A percentile compares a stretch with the other conserved stretches of the same genome.
phyloP scores from a whole-genome alignment of 2,797 vertebrate species.

The Acridotheres tristis region DNA sequence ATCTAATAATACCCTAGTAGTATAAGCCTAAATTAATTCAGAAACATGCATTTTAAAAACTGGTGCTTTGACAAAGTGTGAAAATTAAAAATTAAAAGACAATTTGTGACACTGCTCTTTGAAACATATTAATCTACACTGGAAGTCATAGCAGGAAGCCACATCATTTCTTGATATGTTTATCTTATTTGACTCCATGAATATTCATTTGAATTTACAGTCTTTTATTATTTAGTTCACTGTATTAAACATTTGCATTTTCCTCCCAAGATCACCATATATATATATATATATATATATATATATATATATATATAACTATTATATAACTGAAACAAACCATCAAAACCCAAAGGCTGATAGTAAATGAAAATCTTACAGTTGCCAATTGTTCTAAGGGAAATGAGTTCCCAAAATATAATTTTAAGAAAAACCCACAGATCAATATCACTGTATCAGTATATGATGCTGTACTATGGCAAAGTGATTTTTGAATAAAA shows the following conservation, averaged over 20 bases:
- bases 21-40: neutral
- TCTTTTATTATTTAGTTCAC: neutral
- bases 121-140: neutral
- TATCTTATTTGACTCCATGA: neutral
- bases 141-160: constrained; percentile 11
- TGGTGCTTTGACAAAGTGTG: neutral
- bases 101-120: neutral
- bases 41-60: neutral
- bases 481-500: neutral
- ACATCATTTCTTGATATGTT: neutral
- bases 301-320: neutral
- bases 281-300: neutral
- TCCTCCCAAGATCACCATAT: neutral
- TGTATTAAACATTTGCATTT: neutral
- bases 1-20: neutral
- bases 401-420: neutral
- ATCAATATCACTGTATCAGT: neutral
- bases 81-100: neutral
- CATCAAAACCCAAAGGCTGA: neutral
- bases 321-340: neutral
- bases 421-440: neutral
- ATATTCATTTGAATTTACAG: constrained; percentile 33
- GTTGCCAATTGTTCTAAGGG: neutral
- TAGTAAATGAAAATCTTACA: neutral
- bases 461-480: neutral